Conservation (phyloP, 2,797 vertebrate species). For the Limnodromus scolopaceus region DNA sequence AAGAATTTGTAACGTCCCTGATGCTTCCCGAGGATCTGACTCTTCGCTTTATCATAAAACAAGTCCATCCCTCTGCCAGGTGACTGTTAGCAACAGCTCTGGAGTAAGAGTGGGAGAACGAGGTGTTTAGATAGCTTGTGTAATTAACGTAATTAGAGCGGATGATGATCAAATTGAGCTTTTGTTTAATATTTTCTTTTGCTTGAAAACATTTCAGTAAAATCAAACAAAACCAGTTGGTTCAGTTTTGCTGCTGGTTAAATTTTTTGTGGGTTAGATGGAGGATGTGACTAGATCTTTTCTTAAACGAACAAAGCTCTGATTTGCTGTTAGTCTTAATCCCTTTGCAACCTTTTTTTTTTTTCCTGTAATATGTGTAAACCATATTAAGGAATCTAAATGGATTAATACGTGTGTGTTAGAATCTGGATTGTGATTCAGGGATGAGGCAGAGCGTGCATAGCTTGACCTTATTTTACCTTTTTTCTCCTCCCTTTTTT, state of each 20-base stretch:
- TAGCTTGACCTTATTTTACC: not conserved
- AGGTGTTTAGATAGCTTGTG: not conserved
- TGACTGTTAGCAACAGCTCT: not conserved
- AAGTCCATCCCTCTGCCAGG: not conserved
- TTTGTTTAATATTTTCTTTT: not conserved
- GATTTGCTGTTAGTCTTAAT: not conserved
- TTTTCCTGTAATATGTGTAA: not conserved
- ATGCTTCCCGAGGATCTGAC: not conserved
- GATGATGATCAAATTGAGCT: not conserved
- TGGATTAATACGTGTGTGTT: not conserved
- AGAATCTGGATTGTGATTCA: not conserved
- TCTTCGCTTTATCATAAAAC: not conserved
- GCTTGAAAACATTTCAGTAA: not conserved
- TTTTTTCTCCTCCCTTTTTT: too few species aligned
- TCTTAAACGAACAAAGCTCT: not conserved
- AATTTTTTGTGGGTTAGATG: not conserved
- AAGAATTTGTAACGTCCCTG: not conserved
- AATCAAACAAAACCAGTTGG: not conserved
- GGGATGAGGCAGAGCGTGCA: not conserved
- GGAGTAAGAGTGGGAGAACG: rapidly evolving
- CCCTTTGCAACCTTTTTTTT: not conserved
- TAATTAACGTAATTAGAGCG: not conserved
- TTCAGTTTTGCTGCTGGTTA: not conserved
- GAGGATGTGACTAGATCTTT: not conserved
- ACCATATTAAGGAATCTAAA: not conserved